Evolutionary conservation across 2,888 invertebrate genomes (phyloP).

Genomic region (Thecophora atra): DNA sequence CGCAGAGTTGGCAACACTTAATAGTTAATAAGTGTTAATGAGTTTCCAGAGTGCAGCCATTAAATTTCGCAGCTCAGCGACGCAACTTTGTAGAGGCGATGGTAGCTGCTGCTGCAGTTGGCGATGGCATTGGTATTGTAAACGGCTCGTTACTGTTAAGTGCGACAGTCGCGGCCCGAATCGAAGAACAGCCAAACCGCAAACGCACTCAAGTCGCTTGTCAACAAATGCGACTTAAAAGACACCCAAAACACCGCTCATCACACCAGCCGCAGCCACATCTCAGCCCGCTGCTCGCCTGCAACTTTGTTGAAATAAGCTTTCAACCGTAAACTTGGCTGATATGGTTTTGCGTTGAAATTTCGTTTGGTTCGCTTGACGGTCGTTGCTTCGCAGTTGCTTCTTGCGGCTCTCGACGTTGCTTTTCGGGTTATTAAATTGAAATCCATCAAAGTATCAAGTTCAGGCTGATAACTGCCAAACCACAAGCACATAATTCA

Average conservation of each 20-base stretch:
- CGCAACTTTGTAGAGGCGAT: slow-evolving; percentile 26
- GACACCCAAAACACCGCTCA: neutral
- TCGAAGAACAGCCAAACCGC: slow-evolving; percentile 9
- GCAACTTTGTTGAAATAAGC: slow-evolving; percentile 35
- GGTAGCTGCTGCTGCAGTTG: neutral
- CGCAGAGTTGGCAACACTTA: slow-evolving; percentile 49
- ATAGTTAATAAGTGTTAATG: slow-evolving; percentile 63
- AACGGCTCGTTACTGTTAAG: slow-evolving; percentile 26
- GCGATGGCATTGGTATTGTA: neutral
- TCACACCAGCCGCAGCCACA: neutral
- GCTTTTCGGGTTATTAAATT: slow-evolving; percentile 24
- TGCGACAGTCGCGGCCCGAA: neutral
- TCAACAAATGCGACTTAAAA: slow-evolving; percentile 25
- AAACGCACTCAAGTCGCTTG: slow-evolving; percentile 18
- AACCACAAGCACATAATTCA: slow-evolving; percentile 45
- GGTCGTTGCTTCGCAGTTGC: neutral
- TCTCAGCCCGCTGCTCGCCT: neutral
- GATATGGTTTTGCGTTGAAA: slow-evolving; percentile 26
- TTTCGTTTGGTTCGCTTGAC: no score
- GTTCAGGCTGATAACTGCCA: slow-evolving; percentile 33
- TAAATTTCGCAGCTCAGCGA: slow-evolving; percentile 37
- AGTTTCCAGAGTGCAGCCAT: slow-evolving; percentile 52
- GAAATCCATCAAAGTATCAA: slow-evolving; percentile 37
- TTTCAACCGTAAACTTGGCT: slow-evolving; percentile 41
- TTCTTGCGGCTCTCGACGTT: neutral